Conservation (phyloP, 2,797 vertebrate species). For the Fistularia tabacaria region DNA sequence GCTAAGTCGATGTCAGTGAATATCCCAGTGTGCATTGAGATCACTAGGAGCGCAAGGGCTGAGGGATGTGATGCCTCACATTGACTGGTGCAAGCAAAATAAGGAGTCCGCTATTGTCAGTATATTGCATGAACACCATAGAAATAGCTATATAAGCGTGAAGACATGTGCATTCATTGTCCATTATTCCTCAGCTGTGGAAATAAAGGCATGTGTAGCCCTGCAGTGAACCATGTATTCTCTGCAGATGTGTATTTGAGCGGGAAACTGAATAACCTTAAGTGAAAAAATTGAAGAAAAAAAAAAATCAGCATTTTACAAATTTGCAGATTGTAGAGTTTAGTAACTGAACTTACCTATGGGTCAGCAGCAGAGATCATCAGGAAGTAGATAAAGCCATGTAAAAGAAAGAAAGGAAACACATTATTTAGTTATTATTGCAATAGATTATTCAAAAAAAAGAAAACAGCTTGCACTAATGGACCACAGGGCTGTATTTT, state of each 20-base stretch:
- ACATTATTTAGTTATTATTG: conserved; percentile 38
- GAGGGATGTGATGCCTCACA: conserved; percentile 19
- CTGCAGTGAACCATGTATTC: conserved; percentile 25
- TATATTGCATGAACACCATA: conserved; percentile 26
- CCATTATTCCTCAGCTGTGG: conserved; percentile 36
- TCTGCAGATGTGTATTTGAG: conserved; percentile 35
- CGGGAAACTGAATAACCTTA: conserved; percentile 18
- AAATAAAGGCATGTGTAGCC: conserved; percentile 15
- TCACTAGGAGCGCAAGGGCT: too few species aligned
- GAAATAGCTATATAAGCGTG: conserved; percentile 24
- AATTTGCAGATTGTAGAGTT: background rate
- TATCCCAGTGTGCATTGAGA: too few species aligned
- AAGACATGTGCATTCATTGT: conserved; percentile 18
- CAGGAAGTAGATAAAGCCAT: conserved; percentile 30
- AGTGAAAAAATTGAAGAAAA: conserved; percentile 5
- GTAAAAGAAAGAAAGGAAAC: conserved; percentile 43
- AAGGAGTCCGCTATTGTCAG: conserved; percentile 12
- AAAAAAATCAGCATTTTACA: background rate
- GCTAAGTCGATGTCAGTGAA: too few species aligned
- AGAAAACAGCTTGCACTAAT: conserved; percentile 1
- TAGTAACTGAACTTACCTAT: conserved; percentile 51
- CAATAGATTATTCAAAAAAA: conserved; percentile 11
- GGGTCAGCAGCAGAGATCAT: conserved; percentile 17
- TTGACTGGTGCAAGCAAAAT: background rate
- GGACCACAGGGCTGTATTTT: background rate